phyloP scores from a whole-genome alignment of 2,888 invertebrate genomes.

The Hypomecis atomaria region DNA sequence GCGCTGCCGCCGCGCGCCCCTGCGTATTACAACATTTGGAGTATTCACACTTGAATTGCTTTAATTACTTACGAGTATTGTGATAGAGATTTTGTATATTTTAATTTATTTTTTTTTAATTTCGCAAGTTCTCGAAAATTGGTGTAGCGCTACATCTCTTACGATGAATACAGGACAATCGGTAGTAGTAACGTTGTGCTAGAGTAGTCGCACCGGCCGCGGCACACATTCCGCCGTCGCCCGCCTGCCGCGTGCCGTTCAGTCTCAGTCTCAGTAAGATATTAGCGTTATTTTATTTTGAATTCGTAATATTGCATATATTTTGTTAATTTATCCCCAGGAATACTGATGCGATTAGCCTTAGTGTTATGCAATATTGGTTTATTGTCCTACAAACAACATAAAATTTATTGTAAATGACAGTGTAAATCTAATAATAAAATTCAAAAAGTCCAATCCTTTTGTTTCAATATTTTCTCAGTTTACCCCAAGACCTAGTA shows the following conservation, averaged over 20 bases:
- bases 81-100: slow-evolving; percentile 85
- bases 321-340: slow-evolving; percentile 83
- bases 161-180: slow-evolving; percentile 67
- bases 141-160: slow-evolving; percentile 79
- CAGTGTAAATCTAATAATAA: slow-evolving; percentile 85
- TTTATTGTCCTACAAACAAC: slow-evolving; percentile 84
- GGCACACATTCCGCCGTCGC: slow-evolving; percentile 37
- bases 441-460: slow-evolving; percentile 80
- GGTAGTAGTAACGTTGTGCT: slow-evolving; percentile 79
- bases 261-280: slow-evolving; percentile 83
- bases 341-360: slow-evolving; percentile 84
- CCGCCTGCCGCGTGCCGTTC: slow-evolving; percentile 66
- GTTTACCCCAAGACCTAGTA: neutral
- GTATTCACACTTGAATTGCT: slow-evolving; percentile 84
- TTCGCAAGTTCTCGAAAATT: slow-evolving; percentile 79
- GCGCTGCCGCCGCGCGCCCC: slow-evolving; percentile 39
- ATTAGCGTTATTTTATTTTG: slow-evolving; percentile 83
- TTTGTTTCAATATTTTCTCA: slow-evolving; percentile 62
- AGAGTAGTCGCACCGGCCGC: slow-evolving; percentile 56
- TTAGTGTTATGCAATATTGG: slow-evolving; percentile 85
- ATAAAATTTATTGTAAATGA: slow-evolving; percentile 85
- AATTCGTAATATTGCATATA: slow-evolving; percentile 84
- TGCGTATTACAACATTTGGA: slow-evolving; percentile 75
- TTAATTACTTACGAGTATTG: slow-evolving; percentile 85
- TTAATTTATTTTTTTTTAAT: slow-evolving; percentile 84